Conservation (phyloP, 2,113 vertebrate genomes). For the Chinchilla lanigera region DNA sequence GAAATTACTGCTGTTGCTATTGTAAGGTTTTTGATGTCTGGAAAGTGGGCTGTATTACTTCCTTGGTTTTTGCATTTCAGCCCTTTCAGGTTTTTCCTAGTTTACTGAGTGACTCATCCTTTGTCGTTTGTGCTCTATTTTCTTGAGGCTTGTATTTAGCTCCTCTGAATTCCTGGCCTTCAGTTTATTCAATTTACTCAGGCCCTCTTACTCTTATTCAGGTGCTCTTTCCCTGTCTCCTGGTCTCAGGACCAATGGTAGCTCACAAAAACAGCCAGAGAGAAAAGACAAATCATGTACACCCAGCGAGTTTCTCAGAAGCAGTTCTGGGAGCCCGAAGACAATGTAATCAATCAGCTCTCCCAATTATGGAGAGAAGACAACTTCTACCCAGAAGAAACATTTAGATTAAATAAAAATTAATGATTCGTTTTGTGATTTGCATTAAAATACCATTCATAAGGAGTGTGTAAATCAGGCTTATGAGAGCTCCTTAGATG, state of each 20-base stretch:
- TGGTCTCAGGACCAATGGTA: background rate
- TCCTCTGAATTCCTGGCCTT: background rate
- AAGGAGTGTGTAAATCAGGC: background rate
- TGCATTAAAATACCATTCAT: background rate
- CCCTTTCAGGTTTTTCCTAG: background rate
- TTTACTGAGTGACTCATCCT: background rate
- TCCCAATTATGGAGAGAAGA: background rate
- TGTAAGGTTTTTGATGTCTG: background rate
- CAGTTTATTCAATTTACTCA: background rate
- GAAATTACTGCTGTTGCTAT: background rate
- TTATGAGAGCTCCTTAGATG: background rate
- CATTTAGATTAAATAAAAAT: background rate
- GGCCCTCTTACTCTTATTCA: background rate
- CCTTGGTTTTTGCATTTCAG: background rate
- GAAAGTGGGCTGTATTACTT: background rate
- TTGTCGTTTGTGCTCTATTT: background rate
- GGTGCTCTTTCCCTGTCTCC: background rate
- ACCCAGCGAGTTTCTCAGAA: background rate
- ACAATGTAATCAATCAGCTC: background rate
- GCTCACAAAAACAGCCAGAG: background rate
- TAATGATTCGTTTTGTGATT: background rate
- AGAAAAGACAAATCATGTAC: background rate
- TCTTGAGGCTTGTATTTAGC: background rate
- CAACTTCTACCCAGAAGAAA: background rate
- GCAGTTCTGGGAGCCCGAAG: background rate